Evolutionary conservation across 2,888 invertebrate genomes (phyloP).

Genomic region (Leptopterna dolabrata): DNA sequence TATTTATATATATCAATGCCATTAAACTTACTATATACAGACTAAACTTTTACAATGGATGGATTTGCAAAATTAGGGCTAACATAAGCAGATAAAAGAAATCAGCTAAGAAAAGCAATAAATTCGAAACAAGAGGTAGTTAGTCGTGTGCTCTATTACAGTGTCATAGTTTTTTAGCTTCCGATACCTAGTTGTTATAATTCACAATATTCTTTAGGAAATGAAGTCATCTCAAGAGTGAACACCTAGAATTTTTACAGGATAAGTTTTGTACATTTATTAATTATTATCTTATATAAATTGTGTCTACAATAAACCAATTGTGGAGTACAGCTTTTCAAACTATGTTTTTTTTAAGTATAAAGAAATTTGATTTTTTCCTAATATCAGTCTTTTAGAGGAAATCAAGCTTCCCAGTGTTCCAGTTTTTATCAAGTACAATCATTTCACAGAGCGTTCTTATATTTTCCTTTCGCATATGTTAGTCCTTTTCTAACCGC

Average conservation of each 20-base stretch:
- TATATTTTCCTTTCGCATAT: not conserved
- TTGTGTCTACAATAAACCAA: constrained; percentile 29
- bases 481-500: constrained; percentile 50
- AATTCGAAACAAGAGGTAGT: constrained; percentile 54
- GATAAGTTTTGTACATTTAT: constrained; percentile 46
- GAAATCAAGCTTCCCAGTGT: constrained; percentile 58
- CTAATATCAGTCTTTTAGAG: constrained; percentile 61
- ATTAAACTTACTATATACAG: constrained; percentile 55
- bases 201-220: constrained; percentile 33
- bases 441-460: constrained; percentile 43
- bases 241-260: constrained; percentile 52
- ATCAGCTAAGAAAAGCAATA: constrained; percentile 32
- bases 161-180: constrained; percentile 16
- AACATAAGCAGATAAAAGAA: constrained; percentile 50
- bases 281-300: constrained; percentile 50
- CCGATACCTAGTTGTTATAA: not conserved
- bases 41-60: constrained; percentile 59
- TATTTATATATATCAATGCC: not conserved
- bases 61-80: constrained; percentile 56
- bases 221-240: constrained; percentile 2
- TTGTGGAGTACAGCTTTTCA: constrained; percentile 42
- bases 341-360: constrained; percentile 53
- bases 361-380: constrained; percentile 56
- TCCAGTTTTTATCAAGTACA: constrained; percentile 55
- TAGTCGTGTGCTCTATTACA: constrained; percentile 44